A percentile compares a stretch with the other conserved stretches of the same genome.
These are phyloP conservation scores for Limanda limanda DNA, from an alignment of 2,113 vertebrate genomes.

Conservation along the genomic window DNA sequence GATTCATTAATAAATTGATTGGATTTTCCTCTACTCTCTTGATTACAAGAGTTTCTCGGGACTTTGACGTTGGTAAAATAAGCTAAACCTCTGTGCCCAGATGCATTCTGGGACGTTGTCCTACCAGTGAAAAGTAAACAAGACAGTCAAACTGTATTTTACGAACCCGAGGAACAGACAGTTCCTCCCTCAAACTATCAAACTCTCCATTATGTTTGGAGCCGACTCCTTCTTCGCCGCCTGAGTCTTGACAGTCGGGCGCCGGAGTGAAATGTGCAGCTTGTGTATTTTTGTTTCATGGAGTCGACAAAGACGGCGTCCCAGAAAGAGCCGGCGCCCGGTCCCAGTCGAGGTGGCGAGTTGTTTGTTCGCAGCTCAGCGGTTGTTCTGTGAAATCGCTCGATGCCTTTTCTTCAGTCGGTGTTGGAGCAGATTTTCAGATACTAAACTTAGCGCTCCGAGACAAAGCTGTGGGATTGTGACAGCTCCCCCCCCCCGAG, in stretches of 20 bases:
- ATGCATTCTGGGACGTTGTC: too few species aligned
- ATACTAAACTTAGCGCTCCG: constrained; percentile 43
- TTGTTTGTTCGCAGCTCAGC: constrained; percentile 52
- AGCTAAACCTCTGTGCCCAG: too few species aligned
- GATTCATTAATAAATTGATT: not conserved
- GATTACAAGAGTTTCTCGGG: too few species aligned
- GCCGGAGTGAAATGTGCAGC: constrained; percentile 42
- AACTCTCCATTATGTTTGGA: constrained; percentile 46
- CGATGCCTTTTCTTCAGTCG: constrained; percentile 37
- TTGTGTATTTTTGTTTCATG: constrained; percentile 50
- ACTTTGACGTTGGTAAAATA: too few species aligned
- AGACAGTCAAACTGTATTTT: constrained; percentile 18
- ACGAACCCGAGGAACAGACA: constrained; percentile 15
- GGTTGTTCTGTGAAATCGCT: constrained; percentile 44
- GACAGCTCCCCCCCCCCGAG: constrained; percentile 16
- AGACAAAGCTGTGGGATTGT: constrained; percentile 9
- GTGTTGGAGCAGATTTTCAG: constrained; percentile 27
- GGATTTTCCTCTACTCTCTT: too few species aligned
- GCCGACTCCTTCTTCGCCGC: not conserved
- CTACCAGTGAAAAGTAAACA: too few species aligned
- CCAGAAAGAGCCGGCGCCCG: too few species aligned
- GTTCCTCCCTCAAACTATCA: constrained; percentile 32
- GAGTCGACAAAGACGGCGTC: constrained; percentile 60
- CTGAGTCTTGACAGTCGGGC: not conserved
- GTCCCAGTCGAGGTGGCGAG: constrained; percentile 30